Percentiles rank a stretch among this genome's conserved stretches.
Evolutionary conservation across 1,140 invertebrate species (phyloP).

Genomic region (Melanaphis sacchari): DNA sequence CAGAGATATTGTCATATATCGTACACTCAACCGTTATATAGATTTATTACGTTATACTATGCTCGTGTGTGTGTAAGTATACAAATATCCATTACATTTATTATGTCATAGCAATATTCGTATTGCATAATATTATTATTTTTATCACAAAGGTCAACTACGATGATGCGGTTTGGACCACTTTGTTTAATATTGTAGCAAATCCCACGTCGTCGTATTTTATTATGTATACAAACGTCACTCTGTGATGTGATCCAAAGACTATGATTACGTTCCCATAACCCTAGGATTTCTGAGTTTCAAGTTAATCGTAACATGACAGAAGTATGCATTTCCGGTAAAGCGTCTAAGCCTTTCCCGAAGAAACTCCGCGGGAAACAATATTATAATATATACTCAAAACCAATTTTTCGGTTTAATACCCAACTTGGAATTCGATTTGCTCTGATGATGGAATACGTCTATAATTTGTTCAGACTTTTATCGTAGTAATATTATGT

Average conservation of each 20-base stretch:
- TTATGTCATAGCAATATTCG: background rate
- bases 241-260: background rate
- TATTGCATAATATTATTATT: background rate
- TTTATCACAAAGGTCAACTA: background rate
- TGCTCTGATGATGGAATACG: background rate
- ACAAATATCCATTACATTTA: background rate
- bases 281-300: background rate
- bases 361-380: background rate
- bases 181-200: background rate
- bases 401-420: background rate
- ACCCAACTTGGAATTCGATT: background rate
- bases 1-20: background rate
- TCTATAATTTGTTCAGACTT: background rate
- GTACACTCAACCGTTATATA: background rate
- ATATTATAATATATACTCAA: background rate
- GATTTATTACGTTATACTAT: background rate
- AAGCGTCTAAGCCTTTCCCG: background rate
- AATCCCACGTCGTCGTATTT: background rate
- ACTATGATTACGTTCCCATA: background rate
- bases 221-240: background rate
- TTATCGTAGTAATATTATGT: background rate
- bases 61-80: background rate
- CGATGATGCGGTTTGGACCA: background rate
- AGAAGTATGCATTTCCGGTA: background rate
- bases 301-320: background rate